Evolutionary conservation across 1,140 invertebrate species (phyloP).

Genomic region (Augochlora pura): DNA sequence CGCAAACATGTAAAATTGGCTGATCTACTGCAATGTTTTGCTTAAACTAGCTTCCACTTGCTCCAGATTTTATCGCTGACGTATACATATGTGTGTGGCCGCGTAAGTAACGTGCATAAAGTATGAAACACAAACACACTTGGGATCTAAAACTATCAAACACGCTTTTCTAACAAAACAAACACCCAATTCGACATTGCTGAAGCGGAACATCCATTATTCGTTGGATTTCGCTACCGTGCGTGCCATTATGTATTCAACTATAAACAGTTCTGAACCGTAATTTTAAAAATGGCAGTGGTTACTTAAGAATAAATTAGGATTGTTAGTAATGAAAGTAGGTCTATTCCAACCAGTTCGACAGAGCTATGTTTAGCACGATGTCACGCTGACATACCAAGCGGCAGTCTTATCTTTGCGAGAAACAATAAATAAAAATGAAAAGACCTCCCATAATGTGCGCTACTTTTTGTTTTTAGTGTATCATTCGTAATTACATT

Average conservation of each 20-base stretch:
- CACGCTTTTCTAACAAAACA: background rate
- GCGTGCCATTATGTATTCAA: background rate
- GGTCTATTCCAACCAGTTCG: background rate
- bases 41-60: background rate
- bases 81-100: background rate
- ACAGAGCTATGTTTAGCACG: background rate
- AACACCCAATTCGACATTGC: constrained; percentile 8
- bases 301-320: constrained; percentile 23
- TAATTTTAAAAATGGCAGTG: constrained; percentile 17
- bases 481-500: no score
- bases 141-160: background rate
- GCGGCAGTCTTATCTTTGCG: no score
- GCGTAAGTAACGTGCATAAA: background rate
- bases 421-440: no score
- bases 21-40: background rate
- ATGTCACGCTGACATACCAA: no score
- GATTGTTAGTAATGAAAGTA: constrained; percentile 8
- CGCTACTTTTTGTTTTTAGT: no score
- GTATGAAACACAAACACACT: background rate
- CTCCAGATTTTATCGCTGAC: background rate
- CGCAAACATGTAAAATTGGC: background rate
- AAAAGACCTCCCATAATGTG: no score
- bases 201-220: background rate
- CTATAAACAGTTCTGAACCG: background rate
- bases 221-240: background rate